Base-by-base conservation (phyloP, 2,888 invertebrate genomes). In the Melitaea athalia region DNA sequence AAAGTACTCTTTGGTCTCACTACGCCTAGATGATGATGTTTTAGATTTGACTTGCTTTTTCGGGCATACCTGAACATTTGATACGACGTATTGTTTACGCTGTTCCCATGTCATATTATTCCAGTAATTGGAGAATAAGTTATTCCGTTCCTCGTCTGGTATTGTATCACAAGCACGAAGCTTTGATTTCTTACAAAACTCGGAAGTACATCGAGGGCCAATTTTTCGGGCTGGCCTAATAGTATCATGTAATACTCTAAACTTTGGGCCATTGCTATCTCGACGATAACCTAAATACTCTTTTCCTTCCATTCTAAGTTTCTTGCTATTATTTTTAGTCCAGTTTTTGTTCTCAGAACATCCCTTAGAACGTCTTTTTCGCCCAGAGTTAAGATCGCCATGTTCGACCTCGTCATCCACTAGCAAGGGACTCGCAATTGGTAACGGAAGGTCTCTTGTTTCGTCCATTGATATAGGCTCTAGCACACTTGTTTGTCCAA, bases 131-230 rank as follows among this genome's bases (percentile, higher is more conserved):
- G 8, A 50, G 17, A 50, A 50, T 15, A 50, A 15, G 2, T 15
- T 17, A 10, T 50, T n/a, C n/a, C 50, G 15, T 50, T 50, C 50
- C 17, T n/a, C 8, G 10, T 50, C 50, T 50, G 50, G 15, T 50
- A 50, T 50, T 5, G 17, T 50, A 50, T 50, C 17, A 50, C 50
- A 50, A 15, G n/a, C 50, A 50, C 50, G 17, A 50, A 50, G 50
- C 17, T 50, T 50, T 8, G 50, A 50, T 7, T 50, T 50, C 17
- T 8, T 17, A 50, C 17, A 49, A 17, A 50, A 50, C 17, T 17
- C 50, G n/a, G 17, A 45, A 45, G 45, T 45, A 38, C 5, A 45
- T 45, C 45, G 45, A 45, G 5, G 45, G 8, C 45, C 11, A 45
- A 45, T 45, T 14, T 2, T 45, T 45, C 45, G 45, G 45, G 45